Evolutionary conservation across 1,140 invertebrate genomes (phyloP).

Genomic region (Stenopsyche tienmushanensis): DNA sequence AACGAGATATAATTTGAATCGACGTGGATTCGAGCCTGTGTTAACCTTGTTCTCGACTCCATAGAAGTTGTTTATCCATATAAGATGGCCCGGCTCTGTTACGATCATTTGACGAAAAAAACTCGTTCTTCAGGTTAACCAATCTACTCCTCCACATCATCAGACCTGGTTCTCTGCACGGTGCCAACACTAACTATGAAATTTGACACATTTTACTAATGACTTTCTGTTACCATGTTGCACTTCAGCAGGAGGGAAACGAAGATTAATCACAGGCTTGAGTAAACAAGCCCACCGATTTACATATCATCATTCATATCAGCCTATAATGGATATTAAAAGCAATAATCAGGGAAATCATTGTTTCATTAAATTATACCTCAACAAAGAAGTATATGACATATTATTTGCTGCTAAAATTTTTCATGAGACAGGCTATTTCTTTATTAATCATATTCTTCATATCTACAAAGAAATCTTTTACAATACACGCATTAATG

Average conservation of each 20-base stretch:
- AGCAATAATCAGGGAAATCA: no score
- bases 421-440: no score
- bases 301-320: no score
- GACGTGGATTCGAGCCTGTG: slow-evolving; percentile 13
- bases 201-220: slow-evolving; percentile 28
- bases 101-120: slow-evolving; percentile 26
- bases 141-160: slow-evolving; percentile 5
- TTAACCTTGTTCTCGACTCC: slow-evolving; percentile 23
- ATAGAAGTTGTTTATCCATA: slow-evolving; percentile 24
- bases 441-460: no score
- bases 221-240: neutral
- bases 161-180: neutral
- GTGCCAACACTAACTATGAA: slow-evolving; percentile 6
- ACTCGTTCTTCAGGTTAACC: slow-evolving; percentile 12
- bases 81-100: slow-evolving; percentile 24
- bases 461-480: no score
- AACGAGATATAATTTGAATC: no score
- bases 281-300: no score
- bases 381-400: no score
- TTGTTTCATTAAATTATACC: no score
- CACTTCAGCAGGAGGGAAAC: neutral
- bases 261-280: neutral
- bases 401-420: no score
- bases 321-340: no score
- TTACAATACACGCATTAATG: no score